Evolutionary conservation across 2,888 invertebrate genomes (phyloP), one percentile per base, ranked within the genome.

Genomic region (Caenorhabditis macrosperma): DNA sequence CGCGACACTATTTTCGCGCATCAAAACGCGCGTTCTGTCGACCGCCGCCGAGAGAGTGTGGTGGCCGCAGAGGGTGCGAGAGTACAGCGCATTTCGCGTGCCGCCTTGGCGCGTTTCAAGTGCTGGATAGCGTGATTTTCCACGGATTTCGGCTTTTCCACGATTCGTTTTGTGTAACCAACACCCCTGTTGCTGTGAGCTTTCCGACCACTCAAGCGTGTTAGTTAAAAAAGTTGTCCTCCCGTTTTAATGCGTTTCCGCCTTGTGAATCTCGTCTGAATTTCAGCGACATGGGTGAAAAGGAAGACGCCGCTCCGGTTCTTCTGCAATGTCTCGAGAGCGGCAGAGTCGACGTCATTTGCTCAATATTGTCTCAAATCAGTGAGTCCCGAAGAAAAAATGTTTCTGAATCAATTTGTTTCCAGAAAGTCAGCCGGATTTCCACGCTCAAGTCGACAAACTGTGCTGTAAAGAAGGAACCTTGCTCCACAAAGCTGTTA

Each of bases 401-500:
- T n/a, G 17, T 15, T 1, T 17, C 50, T 35, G 4, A 10, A 33
- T 7, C 6, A 54, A 52, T 24, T 10, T 35, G 9, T 48, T 57
- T 86, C 44, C 78, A 87, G 87, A 83, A 44, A 75, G 54, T 30
- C 74, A 83, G 46, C 72, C 83, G 9, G 74, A 86, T 41, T 87
- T 85, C 52, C 76, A 78, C 33, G 85, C 81, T 9, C 59, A 83
- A 52, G 84, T 85, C n/a, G 87, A 88, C 60, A 71, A 77, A 28
- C 22, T 88, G 4, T 87, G 87, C 57, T 86, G 88, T 74, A 87
- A 91, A 54, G 88, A 90, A 55, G 91, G 91, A 12, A 91, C 91
- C 5, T 81, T 91, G 1, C 87, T 92, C n/a, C 92, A 92, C 82
- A 85, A 89, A 61, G 91, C 91, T 20, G 87, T 87, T 2, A 38